These are phyloP conservation scores for Silurus asotus DNA, from an alignment of 2,113 vertebrate species.

Conservation along the genomic window DNA sequence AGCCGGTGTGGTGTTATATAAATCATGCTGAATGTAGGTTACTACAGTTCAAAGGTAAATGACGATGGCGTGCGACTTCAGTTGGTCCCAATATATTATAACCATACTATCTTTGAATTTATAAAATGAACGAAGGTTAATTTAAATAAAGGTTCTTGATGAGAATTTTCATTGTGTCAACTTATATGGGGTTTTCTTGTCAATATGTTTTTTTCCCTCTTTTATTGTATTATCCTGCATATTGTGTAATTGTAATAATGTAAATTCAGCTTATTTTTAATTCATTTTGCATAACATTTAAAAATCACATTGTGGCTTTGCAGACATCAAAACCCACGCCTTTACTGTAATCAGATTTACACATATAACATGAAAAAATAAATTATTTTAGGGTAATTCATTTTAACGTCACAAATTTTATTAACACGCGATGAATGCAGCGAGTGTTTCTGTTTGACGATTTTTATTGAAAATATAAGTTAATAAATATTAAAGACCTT, in stretches of 20 bases:
- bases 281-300: background rate
- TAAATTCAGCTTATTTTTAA: background rate
- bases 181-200: background rate
- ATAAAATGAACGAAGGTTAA: background rate
- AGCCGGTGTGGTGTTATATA: background rate
- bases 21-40: background rate
- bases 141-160: background rate
- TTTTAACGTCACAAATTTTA: no score
- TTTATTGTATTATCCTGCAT: no score
- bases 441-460: no score
- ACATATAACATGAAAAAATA: no score
- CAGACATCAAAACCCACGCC: background rate
- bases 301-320: background rate
- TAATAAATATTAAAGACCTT: no score
- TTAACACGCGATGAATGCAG: no score
- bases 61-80: background rate
- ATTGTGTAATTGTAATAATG: background rate
- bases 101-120: background rate
- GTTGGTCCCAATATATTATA: background rate
- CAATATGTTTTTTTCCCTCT: background rate
- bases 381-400: no score
- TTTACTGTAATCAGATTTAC: no score
- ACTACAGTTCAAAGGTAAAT: background rate
- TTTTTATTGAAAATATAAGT: no score
- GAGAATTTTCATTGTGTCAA: background rate